Evolutionary conservation across 2,888 invertebrate species (phyloP), one percentile per base, ranked within the genome.

Genomic region (Pterobdella sp.): DNA sequence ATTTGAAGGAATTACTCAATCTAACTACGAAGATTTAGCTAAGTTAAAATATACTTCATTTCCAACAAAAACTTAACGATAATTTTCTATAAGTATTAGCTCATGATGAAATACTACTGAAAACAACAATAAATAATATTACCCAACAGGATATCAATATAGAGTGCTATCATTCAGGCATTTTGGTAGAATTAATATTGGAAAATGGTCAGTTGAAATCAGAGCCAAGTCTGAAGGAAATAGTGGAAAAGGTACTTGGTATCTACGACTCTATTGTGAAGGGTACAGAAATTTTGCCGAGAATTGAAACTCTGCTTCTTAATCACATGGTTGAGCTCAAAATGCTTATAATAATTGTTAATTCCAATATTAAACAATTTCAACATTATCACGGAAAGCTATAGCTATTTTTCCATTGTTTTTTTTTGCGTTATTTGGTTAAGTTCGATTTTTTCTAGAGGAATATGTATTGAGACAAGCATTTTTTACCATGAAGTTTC

Each of bases 291-390:
- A 87, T 87, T 52, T 86, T 91, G 72, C 91, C 92, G 0, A 86
- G 92, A 72, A 86, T 94, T 63, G 94, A 95, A 83, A 90, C 89
- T 0, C 87, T 90, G 65, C 81, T 85, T n/a, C 91, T 90, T 82
- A 86, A 89, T 77, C 90, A 90, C 82, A 88, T 85, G 81, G 82
- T 84, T 74, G 81, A 83, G 79, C 60, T 22, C n/a, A n/a, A n/a
- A n/a, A n/a, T n/a, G n/a, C n/a, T n/a, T n/a, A n/a, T n/a, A n/a
- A n/a, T n/a, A n/a, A n/a, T n/a, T n/a, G n/a, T n/a, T n/a, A n/a
- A n/a, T n/a, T n/a, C n/a, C n/a, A n/a, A n/a, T n/a, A n/a, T n/a
- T n/a, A n/a, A n/a, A n/a, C n/a, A n/a, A n/a, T n/a, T n/a, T n/a
- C n/a, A n/a, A n/a, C n/a, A n/a, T n/a, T n/a, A n/a, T n/a, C n/a